Conservation (phyloP, 2,113 vertebrate genomes). For the Otis tarda region DNA sequence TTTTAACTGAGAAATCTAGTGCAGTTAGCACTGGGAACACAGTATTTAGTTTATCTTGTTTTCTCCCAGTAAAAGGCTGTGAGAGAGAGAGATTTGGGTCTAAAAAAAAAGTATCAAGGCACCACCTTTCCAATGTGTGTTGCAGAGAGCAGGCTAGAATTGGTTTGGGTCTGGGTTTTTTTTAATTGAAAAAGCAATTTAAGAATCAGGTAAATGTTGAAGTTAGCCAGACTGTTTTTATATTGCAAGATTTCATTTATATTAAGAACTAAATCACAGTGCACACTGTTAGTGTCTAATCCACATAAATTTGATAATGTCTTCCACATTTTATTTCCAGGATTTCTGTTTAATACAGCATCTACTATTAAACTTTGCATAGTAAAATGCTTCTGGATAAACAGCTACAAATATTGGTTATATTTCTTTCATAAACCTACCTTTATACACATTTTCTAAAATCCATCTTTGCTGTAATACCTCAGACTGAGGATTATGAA, state of each 20-base stretch:
- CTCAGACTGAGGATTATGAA: not conserved
- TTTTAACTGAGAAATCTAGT: not conserved
- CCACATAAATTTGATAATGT: not conserved
- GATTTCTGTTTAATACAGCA: not conserved
- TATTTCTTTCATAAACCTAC: not conserved
- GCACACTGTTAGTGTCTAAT: not conserved
- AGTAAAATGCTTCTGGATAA: not conserved
- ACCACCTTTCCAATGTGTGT: not conserved
- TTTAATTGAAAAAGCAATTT: not conserved
- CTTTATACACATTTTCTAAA: not conserved
- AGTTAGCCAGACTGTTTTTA: not conserved
- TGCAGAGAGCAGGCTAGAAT: not conserved
- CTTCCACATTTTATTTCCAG: not conserved
- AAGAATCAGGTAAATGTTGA: not conserved
- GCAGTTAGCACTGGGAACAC: not conserved
- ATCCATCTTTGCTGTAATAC: not conserved
- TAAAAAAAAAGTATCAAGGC: not conserved
- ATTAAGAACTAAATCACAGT: not conserved
- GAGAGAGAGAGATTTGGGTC: not conserved
- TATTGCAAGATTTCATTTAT: not conserved
- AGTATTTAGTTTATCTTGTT: not conserved
- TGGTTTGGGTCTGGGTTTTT: not conserved
- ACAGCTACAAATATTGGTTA: not conserved
- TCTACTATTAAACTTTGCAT: not conserved
- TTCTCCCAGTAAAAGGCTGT: not conserved